Conservation (phyloP, 2,113 vertebrate genomes). For the Brachionichthys hirsutus region DNA sequence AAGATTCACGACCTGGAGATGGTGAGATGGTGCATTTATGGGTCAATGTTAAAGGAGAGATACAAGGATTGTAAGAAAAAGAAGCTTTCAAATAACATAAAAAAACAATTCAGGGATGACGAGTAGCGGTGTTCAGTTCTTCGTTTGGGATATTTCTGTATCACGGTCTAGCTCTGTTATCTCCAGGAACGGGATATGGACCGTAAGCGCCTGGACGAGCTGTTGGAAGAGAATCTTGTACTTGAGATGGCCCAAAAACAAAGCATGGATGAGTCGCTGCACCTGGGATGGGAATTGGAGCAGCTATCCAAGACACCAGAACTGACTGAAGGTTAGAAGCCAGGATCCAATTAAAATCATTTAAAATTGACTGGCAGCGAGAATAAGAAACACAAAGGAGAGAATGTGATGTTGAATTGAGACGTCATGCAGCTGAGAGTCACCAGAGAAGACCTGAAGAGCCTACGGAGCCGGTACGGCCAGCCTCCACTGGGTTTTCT, state of each 20-base stretch:
- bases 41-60: background rate
- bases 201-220: constrained; percentile 95
- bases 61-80: background rate
- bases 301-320: constrained; percentile 95
- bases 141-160: background rate
- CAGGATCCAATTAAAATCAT: background rate
- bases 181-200: constrained; percentile 92
- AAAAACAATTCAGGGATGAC: background rate
- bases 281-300: constrained; percentile 97
- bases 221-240: constrained; percentile 96
- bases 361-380: background rate
- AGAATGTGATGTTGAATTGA: background rate
- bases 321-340: constrained; percentile 84
- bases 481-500: constrained; percentile 50
- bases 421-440: background rate
- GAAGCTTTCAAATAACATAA: background rate
- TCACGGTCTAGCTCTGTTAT: background rate
- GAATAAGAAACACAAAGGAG: background rate
- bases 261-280: constrained; percentile 98
- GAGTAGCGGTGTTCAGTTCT: background rate
- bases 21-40: constrained; percentile 70
- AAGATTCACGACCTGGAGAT: constrained; percentile 96
- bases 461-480: background rate
- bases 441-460: constrained; percentile 3
- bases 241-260: constrained; percentile 98